phyloP scores from a whole-genome alignment of 2,113 vertebrate genomes.

The Zosterops hypoxanthus region DNA sequence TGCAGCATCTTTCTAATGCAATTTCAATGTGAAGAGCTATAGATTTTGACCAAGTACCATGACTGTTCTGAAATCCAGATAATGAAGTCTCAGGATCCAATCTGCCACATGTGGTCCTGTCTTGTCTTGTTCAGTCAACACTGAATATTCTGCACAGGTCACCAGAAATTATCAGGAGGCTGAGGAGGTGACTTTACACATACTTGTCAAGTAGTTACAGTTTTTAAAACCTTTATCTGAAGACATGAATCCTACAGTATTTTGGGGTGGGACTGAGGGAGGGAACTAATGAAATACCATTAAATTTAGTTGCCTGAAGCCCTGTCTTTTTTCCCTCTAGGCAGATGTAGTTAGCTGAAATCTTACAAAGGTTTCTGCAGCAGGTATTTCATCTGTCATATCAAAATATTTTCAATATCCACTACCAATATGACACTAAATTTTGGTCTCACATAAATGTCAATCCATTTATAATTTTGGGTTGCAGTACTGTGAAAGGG shows the following conservation, averaged over 20 bases:
- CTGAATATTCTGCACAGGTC: background rate
- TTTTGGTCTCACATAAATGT: slow-evolving; percentile 74
- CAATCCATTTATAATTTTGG: slow-evolving; percentile 77
- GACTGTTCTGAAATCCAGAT: background rate
- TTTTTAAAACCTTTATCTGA: background rate
- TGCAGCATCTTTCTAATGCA: background rate
- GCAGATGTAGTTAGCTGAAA: slow-evolving; percentile 49
- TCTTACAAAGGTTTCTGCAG: slow-evolving; percentile 60
- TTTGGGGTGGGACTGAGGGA: background rate
- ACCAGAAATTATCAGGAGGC: background rate
- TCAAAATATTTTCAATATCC: slow-evolving; percentile 74
- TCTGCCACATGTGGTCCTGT: background rate
- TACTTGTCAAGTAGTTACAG: background rate
- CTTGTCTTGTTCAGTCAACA: background rate
- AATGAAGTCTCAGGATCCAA: background rate
- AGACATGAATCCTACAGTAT: background rate
- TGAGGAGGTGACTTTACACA: background rate
- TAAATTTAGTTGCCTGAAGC: slow-evolving; percentile 37
- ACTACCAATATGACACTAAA: slow-evolving; percentile 67
- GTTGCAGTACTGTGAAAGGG: slow-evolving; percentile 59
- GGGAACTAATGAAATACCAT: slow-evolving; percentile 4
- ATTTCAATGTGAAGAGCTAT: background rate
- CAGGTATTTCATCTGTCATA: slow-evolving; percentile 73
- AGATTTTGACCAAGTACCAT: background rate
- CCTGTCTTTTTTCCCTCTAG: background rate